Evolutionary conservation across 37 sponge, comb jelly and placozoan species (phyloP), one percentile per base, ranked within the genome.

Genomic region (Lycopodina hypogea): DNA sequence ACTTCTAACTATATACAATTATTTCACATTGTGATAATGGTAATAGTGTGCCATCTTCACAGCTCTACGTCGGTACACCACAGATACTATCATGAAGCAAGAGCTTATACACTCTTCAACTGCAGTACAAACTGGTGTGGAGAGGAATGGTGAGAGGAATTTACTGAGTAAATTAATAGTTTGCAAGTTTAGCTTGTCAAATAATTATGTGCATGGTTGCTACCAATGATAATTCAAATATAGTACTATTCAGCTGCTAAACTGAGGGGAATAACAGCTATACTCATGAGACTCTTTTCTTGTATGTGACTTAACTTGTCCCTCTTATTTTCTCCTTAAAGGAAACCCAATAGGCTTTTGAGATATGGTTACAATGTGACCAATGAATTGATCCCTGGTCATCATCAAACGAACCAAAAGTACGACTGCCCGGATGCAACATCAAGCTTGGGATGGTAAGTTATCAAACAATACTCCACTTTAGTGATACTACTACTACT

Each of bases 71-170:
- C 4, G 30, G 34, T 32, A 9, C 48, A 12, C n/a, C 4, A 45
- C 3, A 65, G 30, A 32, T 65, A 65, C 11, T 30, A 8, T 34
- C 66, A 65, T 32, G 66, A 32, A 4, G 23, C 26, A 32, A 34
- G 35, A 2, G 30, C 2, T 65, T 30, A 4, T 18, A 41, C 23
- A 1, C 41, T 42, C 42, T 42, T 42, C 70, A 41, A 8, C 70
- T 70, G 70, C 11, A 48, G 18, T n/a, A 2, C 17, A 15, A 28
- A 68, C 6, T 84, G 84, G 84, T 84, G 84, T 77, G 84, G 84
- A 69, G 84, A 84, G 37, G 39, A 8, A 40, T 84, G 84, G 84
- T 84, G 35, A 69, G 35, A 69, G 84, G 19, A 62, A 59, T 56
- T 53, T 18, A 17, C 18, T 12, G 15, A 28, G 39, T 12, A 9